Conservation (phyloP, 2,113 vertebrate species). For the Dendrocopos noguchii region DNA sequence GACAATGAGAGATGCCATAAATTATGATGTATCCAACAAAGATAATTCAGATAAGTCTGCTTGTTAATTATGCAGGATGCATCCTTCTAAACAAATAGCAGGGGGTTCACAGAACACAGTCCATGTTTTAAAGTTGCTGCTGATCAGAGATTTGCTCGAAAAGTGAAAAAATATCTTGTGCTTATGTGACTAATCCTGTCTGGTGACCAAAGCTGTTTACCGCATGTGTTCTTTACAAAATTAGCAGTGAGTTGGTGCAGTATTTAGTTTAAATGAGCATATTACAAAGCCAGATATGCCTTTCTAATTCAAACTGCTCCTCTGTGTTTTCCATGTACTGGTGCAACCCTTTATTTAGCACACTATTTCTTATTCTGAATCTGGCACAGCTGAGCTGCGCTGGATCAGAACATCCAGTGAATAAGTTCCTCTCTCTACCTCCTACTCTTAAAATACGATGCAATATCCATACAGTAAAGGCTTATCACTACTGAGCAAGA, state of each 20-base stretch:
- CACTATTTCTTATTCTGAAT: not conserved
- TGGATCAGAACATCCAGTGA: not conserved
- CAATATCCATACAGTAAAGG: not conserved
- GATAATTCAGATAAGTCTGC: constrained; percentile 31
- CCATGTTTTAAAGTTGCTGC: constrained; percentile 49
- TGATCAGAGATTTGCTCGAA: constrained; percentile 62
- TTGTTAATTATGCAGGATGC: constrained; percentile 15
- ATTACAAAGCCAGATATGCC: not conserved
- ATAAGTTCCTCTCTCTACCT: not conserved
- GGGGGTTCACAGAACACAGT: constrained; percentile 26
- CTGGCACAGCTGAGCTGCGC: not conserved
- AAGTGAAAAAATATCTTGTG: constrained; percentile 67
- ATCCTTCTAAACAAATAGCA: constrained; percentile 36
- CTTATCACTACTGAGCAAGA: not conserved
- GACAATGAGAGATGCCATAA: not conserved
- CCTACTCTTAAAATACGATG: constrained; percentile 17
- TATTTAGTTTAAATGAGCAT: constrained; percentile 33
- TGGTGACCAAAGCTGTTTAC: constrained; percentile 26
- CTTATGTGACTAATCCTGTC: constrained; percentile 52
- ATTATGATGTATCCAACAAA: constrained; percentile 2
- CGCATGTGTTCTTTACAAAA: constrained; percentile 15
- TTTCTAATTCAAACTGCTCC: not conserved
- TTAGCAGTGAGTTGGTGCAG: not conserved
- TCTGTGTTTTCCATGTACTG: not conserved
- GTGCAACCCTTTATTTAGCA: not conserved